Conservation (phyloP, 2,113 vertebrate species). For the Cricetomys ansorgei region DNA sequence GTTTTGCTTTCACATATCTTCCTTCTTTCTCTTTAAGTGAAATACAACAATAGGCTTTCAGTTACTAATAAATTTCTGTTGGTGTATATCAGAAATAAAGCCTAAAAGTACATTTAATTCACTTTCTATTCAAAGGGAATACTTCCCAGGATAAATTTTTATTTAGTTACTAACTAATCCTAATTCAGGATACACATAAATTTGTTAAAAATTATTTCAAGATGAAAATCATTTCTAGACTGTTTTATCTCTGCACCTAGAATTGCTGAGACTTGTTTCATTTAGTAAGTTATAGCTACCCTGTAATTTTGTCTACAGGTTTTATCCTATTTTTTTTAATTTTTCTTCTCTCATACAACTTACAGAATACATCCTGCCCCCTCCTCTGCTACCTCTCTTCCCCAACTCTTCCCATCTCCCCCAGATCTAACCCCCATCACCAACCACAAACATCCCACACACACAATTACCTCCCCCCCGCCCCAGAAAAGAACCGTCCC, state of each 20-base stretch:
- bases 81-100: background rate
- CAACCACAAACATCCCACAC: too few species aligned
- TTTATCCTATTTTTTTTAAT: too few species aligned
- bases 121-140: background rate
- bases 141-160: background rate
- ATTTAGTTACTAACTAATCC: background rate
- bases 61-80: background rate
- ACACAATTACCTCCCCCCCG: too few species aligned
- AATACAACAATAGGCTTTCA: background rate
- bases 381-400: too few species aligned
- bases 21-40: background rate
- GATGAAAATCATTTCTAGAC: background rate
- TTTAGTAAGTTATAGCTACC: background rate
- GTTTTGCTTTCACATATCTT: background rate
- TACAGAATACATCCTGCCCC: too few species aligned
- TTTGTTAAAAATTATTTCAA: slow-evolving; percentile 1
- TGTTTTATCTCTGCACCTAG: background rate
- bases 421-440: too few species aligned
- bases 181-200: background rate
- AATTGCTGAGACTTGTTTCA: background rate
- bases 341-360: too few species aligned
- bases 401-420: too few species aligned
- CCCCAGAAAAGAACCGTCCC: too few species aligned
- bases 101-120: background rate
- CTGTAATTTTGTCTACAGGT: background rate